Base-by-base conservation (phyloP, 2,797 vertebrate species). In the Margarornis squamiger region DNA sequence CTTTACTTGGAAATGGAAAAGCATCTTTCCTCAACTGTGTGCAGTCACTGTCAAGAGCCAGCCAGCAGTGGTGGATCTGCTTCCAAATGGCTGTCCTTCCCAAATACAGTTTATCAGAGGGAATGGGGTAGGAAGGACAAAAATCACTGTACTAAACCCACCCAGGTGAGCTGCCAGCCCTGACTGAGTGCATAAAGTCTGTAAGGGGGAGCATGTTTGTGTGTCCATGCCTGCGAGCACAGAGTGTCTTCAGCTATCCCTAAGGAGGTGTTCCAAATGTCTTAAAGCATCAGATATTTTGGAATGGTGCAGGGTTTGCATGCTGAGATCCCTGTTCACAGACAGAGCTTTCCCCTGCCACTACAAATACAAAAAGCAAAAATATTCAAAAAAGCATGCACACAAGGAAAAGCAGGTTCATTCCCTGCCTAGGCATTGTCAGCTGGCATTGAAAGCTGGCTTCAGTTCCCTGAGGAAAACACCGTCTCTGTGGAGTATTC, bases 361-460 rank as follows among this genome's bases (percentile, higher is more conserved):
- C 22, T 21, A 34, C 45, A 71, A 67, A 15, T 0, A 3, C 10
- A n/a, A 38, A 63, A 34, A 62, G 6, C 4, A 73, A 63, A 45
- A 41, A 9, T 30, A 17, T 18, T 52, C 7, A 2, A 12, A 41
- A 41, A 38, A 41, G 3, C 0, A 0, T 15, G 29, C 2, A 5
- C 5, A 1, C 11, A 7, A 41, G 36, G 51, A 67, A 41, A 45
- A 52, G 29, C 16, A 39, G 29, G 12, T 51, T 88, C 5, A 4
- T 45, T n/a, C 10, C 6, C 24, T 68, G 39, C n/a, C 30, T 9
- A 1, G 32, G 46, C 16, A 23, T 20, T 32, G 24, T 20, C 24
- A 38, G 43, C 32, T 78, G 29, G 55, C 39, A 18, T 6, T 58
- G 62, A 22, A 74, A 62, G 43, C 20, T 34, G 7, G 3, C 30